These are phyloP conservation scores for Cichladusa arquata DNA, from an alignment of 2,113 vertebrate species.

Conservation along the genomic window DNA sequence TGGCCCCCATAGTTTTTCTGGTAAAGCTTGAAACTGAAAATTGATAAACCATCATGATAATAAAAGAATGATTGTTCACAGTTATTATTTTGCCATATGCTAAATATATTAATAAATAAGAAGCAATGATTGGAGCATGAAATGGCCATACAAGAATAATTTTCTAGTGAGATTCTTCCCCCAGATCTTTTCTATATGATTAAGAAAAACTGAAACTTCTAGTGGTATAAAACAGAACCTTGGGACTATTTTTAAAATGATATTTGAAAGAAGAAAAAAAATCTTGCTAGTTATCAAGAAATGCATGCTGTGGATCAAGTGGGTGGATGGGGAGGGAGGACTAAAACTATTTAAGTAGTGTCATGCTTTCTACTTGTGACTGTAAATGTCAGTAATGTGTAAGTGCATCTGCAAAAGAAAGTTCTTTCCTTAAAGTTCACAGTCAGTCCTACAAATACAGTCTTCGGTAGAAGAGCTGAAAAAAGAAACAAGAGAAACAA, in stretches of 20 bases:
- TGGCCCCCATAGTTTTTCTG: neutral
- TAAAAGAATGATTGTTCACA: neutral
- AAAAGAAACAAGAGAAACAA: neutral
- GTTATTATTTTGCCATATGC: neutral
- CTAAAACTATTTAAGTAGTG: neutral
- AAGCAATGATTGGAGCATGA: neutral
- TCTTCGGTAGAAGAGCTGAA: neutral
- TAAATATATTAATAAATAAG: neutral
- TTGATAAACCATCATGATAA: neutral
- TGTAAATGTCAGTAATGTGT: neutral
- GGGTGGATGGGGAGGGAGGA: neutral
- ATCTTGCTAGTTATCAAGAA: neutral
- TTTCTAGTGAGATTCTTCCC: neutral
- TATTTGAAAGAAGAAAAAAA: neutral
- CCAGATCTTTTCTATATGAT: neutral
- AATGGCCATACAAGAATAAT: neutral
- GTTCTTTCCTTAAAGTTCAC: neutral
- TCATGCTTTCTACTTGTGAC: conserved; percentile 10
- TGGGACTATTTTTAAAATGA: neutral
- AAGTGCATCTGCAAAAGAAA: neutral
- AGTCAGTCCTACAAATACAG: neutral
- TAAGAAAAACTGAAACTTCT: neutral
- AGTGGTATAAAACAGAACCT: neutral
- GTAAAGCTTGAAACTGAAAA: neutral
- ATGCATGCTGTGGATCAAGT: neutral